Conservation (phyloP, 2,113 vertebrate genomes). For the Murina feae region DNA sequence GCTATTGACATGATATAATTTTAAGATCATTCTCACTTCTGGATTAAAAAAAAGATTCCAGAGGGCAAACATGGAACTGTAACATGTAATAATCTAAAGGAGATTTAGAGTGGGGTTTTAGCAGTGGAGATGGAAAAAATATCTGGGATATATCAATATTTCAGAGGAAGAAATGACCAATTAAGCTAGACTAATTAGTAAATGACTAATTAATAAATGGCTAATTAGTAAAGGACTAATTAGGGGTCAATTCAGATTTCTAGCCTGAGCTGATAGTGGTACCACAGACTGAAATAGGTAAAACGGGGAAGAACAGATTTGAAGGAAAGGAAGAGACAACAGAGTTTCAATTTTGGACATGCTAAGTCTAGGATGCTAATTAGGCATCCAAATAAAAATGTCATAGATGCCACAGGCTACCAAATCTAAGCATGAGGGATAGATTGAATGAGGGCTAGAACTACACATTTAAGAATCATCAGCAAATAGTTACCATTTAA, state of each 20-base stretch:
- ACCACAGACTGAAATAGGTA: neutral
- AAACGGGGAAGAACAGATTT: neutral
- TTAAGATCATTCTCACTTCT: conserved; percentile 1
- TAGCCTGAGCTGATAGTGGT: neutral
- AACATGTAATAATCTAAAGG: neutral
- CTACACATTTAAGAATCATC: neutral
- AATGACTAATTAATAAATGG: neutral
- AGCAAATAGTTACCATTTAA: neutral
- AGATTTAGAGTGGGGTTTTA: neutral
- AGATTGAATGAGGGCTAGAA: neutral
- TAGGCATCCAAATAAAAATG: neutral
- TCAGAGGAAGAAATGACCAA: neutral
- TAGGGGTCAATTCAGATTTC: neutral
- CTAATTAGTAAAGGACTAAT: neutral
- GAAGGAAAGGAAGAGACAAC: neutral
- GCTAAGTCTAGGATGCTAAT: neutral
- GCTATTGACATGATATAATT: neutral
- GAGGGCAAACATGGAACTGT: neutral
- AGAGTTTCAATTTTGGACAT: neutral
- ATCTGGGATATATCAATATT: neutral
- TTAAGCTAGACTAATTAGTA: neutral
- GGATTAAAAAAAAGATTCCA: conserved; percentile 5
- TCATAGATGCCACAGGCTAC: neutral
- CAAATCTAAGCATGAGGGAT: neutral
- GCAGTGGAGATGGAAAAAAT: neutral